Base-by-base conservation (phyloP, 2,888 invertebrate genomes). In the Dermolepida albohirtum region DNA sequence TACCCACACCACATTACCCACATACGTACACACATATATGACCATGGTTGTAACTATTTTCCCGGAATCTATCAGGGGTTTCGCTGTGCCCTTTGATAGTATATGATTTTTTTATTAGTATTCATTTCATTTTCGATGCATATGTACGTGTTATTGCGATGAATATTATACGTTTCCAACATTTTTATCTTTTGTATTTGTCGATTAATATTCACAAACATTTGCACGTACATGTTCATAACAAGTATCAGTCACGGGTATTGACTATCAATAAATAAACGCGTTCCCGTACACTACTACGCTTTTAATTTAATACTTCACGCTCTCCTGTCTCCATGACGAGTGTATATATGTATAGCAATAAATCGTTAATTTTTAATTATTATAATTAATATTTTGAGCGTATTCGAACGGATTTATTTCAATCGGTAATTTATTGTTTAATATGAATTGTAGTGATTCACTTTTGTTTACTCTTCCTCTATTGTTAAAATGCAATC, bases 351-450 rank as follows among this genome's bases (percentile, higher is more conserved):
- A 11, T 59, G 29, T 44, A 44, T 22, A 27, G 44, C 14, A 44
- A 59, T 59, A 59, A 59, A 59, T 59, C 59, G 59, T 59, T 59
- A 44, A 44, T 59, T 59, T 59, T 59, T 59, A 59, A 59, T 59
- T 59, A 59, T 59, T 59, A 59, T 59, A 59, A 59, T 59, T 59
- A 59, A 59, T 59, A 59, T 59, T 59, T 44, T 44, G 44, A 40
- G 29, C 27, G 27, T 22, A 27, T 59, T 29, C 29, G 29, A 29
- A 29, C 44, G 44, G 44, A 59, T 44, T 44, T 59, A 47, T 59
- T 6, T 6, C 8, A 14, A 14, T 12, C 40, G 59, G 43, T 59
- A 29, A 29, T 59, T 59, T 47, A 47, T 29, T 44, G 44, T 59
- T 59, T 59, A 59, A 40, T 41, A 17, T 14, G 17, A 17, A 54